A percentile compares a stretch with the other conserved stretches of the same genome.
These are phyloP conservation scores for Accipiter cooperii DNA, from an alignment of 2,113 vertebrate species.

Conservation along the genomic window DNA sequence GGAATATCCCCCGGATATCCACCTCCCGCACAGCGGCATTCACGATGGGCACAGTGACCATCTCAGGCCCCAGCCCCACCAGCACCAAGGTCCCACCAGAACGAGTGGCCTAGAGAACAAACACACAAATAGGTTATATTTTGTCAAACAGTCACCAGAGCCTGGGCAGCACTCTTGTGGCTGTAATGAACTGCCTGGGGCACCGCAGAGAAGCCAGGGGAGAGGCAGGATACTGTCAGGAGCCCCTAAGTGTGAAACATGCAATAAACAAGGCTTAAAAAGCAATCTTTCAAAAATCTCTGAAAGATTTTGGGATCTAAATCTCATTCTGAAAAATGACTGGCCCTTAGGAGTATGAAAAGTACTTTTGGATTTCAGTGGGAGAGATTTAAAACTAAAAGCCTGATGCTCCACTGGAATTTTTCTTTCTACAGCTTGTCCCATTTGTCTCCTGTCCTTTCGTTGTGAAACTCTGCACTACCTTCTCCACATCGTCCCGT, in stretches of 20 bases:
- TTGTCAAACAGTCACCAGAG: not conserved
- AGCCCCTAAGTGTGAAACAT: fast-evolving
- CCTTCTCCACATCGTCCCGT: not conserved
- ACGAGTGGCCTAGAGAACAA: slow-evolving; percentile 76
- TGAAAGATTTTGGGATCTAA: not conserved
- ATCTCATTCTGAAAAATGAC: not conserved
- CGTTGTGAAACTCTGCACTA: not conserved
- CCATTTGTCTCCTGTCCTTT: not conserved
- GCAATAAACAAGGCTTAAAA: not conserved
- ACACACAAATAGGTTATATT: not conserved
- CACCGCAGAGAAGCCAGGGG: not conserved
- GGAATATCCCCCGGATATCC: slow-evolving; percentile 92
- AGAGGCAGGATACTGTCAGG: not conserved
- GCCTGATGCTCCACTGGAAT: not conserved
- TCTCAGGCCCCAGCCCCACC: slow-evolving; percentile 84
- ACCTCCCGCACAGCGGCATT: slow-evolving; percentile 83
- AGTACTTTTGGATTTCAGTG: not conserved
- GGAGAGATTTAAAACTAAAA: not conserved
- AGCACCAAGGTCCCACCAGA: slow-evolving; percentile 89
- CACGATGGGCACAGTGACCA: slow-evolving; percentile 81
- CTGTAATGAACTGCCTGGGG: not conserved
- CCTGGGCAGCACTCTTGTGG: too few relatives aligned
- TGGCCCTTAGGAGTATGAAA: not conserved
- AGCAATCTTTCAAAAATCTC: not conserved
- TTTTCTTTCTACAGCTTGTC: not conserved